A percentile compares a stretch with the other conserved stretches of the same genome.
Evolutionary conservation across 2,888 invertebrate species (phyloP).

Genomic region (Clanis bilineata): DNA sequence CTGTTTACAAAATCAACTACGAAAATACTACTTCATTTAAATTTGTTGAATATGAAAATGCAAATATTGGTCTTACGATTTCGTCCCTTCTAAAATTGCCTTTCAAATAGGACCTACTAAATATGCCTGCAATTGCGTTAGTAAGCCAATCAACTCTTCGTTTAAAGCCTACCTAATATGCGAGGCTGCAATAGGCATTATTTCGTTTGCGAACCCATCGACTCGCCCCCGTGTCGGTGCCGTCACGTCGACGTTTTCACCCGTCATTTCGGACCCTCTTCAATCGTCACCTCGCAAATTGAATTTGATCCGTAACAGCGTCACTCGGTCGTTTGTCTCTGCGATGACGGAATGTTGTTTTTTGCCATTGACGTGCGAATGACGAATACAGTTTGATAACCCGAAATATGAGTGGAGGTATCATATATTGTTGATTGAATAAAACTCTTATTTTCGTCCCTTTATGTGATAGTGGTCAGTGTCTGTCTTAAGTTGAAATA

Average conservation of each 20-base stretch:
- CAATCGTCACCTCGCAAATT: slow-evolving; percentile 76
- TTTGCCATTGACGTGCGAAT: slow-evolving; percentile 30
- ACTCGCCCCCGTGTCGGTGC: slow-evolving; percentile 33
- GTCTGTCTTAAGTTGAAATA: too few relatives aligned
- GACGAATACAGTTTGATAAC: background rate
- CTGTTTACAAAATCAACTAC: too few relatives aligned
- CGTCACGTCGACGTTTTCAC: slow-evolving; percentile 47
- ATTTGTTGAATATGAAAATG: too few relatives aligned
- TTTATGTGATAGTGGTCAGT: too few relatives aligned
- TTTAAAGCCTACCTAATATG: slow-evolving; percentile 6
- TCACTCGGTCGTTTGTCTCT: slow-evolving; percentile 68
- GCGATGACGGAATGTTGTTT: slow-evolving; percentile 58
- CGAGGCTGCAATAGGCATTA: slow-evolving; percentile 49
- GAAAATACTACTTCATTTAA: too few relatives aligned
- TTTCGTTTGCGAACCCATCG: slow-evolving; percentile 39
- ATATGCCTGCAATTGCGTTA: background rate
- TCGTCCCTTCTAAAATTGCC: too few relatives aligned
- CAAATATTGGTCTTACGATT: too few relatives aligned
- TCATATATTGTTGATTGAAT: background rate
- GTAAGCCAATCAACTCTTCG: background rate
- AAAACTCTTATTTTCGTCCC: too few relatives aligned
- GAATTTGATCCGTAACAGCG: slow-evolving; percentile 76
- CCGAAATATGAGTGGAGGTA: background rate
- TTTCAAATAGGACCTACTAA: background rate
- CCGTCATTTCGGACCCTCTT: slow-evolving; percentile 74